Conservation (phyloP, 2,888 invertebrate genomes). For the Rotaria magnacalcarata region DNA sequence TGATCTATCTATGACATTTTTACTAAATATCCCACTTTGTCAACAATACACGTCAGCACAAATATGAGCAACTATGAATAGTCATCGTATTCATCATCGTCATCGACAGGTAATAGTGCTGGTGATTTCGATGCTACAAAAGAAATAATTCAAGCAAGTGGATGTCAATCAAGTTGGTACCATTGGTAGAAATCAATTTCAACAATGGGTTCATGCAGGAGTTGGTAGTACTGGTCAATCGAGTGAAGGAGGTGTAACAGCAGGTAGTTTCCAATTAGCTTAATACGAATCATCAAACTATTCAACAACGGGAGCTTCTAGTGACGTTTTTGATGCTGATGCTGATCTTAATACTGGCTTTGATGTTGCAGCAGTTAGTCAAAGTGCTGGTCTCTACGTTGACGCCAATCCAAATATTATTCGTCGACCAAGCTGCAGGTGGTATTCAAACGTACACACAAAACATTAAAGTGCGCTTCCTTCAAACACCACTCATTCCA, state of each 20-base stretch:
- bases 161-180: slow-evolving; percentile 1
- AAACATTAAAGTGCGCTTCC: background rate
- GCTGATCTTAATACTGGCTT: background rate
- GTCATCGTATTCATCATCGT: background rate
- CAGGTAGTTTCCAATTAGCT: background rate
- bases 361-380: background rate
- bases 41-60: background rate
- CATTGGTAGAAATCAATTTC: background rate
- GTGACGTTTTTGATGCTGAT: background rate
- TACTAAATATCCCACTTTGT: background rate
- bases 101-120: background rate
- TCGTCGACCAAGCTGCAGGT: background rate
- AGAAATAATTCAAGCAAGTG: slow-evolving; percentile 1
- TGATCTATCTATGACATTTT: background rate
- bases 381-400: background rate
- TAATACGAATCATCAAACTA: background rate
- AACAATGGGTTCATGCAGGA: background rate
- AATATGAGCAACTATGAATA: slow-evolving; percentile 3
- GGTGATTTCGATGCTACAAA: background rate
- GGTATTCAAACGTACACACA: background rate
- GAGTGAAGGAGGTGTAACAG: background rate
- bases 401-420: background rate
- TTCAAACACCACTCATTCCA: background rate
- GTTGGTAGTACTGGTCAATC: background rate
- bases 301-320: background rate